Base-by-base conservation (phyloP, 2,888 invertebrate genomes). In the Liopterus haemorrhoidalis region DNA sequence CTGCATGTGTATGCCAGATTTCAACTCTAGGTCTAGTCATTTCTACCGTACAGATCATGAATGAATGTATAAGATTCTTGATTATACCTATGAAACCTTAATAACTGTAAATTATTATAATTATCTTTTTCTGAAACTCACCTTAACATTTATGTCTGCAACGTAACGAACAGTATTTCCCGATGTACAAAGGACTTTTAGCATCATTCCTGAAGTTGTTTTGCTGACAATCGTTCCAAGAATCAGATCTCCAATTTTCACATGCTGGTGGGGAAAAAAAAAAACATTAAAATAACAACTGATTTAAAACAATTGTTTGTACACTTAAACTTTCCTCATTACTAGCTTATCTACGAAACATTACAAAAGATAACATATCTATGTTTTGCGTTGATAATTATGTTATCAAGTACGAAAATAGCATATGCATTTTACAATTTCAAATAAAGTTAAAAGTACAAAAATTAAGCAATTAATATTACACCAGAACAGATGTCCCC, bases 131-230 rank as follows among this genome's bases (percentile, higher is more conserved):
- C 31, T 18, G 18, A 27, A 40, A 59, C 61, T 62, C 72, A 90
- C 92, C 79, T 87, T 89, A 46, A 93, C 81, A 66, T 85, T 85
- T 54, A 92, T 79, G 67, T 93, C 90, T 40, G 86, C 84, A 37
- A 92, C 81, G 69, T 87, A 85, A 65, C 86, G 77, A 32, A 83
- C 81, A 53, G 78, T 40, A 81, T 84, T 55, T 79, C 84, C 57
- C 47, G 86, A 83, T 46, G 87, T 83, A 69, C 91, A 92, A 37
- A 93, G 71, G 16, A 94, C 81, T 68, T 86, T 87, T 54, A 93
- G 72, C 73, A 82, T 79, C 72, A 82, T 77, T 48, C 83, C 82
- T 22, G 79, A 77, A 49, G 79, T 76, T 54, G 80, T 80, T 67
- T 83, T 79, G 68, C 85, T 82, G 63, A 81, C 79, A 51, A 88